phyloP scores from a whole-genome alignment of 1,140 invertebrate genomes.

The Bemisia tabaci region DNA sequence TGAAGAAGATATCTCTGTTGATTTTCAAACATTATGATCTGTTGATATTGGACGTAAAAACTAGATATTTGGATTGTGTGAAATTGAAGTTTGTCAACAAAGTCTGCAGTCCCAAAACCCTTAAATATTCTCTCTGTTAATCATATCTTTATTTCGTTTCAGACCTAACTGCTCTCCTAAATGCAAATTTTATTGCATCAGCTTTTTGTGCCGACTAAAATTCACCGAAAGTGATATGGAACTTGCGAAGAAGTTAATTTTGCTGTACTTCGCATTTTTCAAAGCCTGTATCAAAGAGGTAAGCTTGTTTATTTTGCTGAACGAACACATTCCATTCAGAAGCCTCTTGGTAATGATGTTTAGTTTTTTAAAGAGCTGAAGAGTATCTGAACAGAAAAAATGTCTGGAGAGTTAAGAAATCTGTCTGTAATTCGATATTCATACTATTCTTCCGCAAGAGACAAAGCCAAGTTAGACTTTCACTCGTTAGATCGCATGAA shows the following conservation, averaged over 20 bases:
- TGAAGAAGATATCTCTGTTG: neutral
- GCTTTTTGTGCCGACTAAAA: constrained; percentile 73
- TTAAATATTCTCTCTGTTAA: too few relatives aligned
- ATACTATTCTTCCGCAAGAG: too few relatives aligned
- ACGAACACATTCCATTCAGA: too few relatives aligned
- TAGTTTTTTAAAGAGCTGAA: neutral
- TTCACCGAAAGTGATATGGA: constrained; percentile 53
- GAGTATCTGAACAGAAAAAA: neutral
- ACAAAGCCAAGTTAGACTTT: too few relatives aligned
- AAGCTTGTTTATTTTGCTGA: constrained; percentile 11
- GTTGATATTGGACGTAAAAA: neutral
- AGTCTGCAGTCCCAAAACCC: too few relatives aligned
- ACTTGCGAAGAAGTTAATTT: constrained; percentile 66
- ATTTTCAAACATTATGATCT: neutral
- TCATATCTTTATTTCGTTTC: too few relatives aligned
- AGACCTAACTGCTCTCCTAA: constrained; percentile 63
- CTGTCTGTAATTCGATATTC: too few relatives aligned
- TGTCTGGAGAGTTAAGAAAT: too few relatives aligned
- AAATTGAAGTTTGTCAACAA: too few relatives aligned
- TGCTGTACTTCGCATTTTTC: constrained; percentile 93
- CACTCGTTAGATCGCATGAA: too few relatives aligned
- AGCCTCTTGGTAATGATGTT: neutral
- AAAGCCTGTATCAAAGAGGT: constrained; percentile 78
- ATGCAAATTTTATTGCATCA: constrained; percentile 88
- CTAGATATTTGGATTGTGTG: neutral